These are phyloP conservation scores for Papilio demoleus DNA, from an alignment of 2,888 invertebrate species.

Conservation along the genomic window DNA sequence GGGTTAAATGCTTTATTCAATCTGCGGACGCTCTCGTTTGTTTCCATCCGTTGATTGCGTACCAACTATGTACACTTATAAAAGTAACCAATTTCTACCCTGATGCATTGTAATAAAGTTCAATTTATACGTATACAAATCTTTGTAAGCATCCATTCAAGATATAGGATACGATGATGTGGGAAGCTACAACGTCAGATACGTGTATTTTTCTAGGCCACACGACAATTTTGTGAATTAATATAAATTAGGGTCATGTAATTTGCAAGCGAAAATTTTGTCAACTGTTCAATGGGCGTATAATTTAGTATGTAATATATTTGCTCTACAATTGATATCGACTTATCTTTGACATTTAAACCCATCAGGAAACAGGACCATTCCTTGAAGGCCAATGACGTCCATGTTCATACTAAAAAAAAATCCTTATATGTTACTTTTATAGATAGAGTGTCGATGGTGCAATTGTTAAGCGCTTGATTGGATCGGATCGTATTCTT, in stretches of 20 bases:
- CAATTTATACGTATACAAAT: slow-evolving; percentile 38
- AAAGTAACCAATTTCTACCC: slow-evolving; percentile 50
- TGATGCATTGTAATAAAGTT: slow-evolving; percentile 52
- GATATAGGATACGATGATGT: slow-evolving; percentile 47
- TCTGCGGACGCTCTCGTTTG: slow-evolving; percentile 74
- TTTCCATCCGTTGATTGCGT: slow-evolving; percentile 63
- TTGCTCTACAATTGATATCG: background rate
- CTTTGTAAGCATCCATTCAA: slow-evolving; percentile 45
- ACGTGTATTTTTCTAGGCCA: slow-evolving; percentile 50
- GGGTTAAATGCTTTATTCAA: slow-evolving; percentile 76
- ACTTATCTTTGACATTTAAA: no score
- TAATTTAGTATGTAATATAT: background rate
- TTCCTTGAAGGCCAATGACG: no score
- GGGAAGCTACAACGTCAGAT: slow-evolving; percentile 45
- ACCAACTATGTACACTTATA: slow-evolving; percentile 47
- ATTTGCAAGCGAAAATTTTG: slow-evolving; percentile 16
- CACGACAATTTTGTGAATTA: slow-evolving; percentile 49
- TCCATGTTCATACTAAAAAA: no score
- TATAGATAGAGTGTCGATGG: no score
- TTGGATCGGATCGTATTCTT: no score
- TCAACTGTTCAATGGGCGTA: slow-evolving; percentile 1
- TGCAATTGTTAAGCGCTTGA: no score
- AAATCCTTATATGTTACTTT: no score
- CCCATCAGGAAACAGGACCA: no score
- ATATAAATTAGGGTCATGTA: slow-evolving; percentile 45